A percentile compares a stretch with the other conserved stretches of the same genome.
Evolutionary conservation across 2,797 vertebrate genomes (phyloP).

Genomic region (Helarctos malayanus): DNA sequence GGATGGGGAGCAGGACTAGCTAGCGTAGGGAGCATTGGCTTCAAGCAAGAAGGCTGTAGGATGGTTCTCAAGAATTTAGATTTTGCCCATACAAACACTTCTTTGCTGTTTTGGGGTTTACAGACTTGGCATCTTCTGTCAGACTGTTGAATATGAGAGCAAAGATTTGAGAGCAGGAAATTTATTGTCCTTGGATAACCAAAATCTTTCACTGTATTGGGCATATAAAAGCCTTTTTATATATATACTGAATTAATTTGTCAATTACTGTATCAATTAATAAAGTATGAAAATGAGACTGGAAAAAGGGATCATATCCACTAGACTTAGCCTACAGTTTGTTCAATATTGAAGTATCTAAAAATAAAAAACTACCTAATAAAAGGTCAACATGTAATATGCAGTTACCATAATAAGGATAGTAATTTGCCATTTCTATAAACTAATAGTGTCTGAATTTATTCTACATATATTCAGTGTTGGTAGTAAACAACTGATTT

Average conservation of each 20-base stretch:
- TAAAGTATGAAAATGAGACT: neutral
- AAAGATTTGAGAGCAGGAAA: neutral
- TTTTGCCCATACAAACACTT: neutral
- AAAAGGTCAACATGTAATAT: neutral
- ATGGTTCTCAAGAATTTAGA: neutral
- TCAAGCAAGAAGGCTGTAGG: neutral
- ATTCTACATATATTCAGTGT: neutral
- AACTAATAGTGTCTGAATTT: neutral
- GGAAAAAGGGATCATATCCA: neutral
- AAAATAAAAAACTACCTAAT: neutral
- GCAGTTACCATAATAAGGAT: neutral
- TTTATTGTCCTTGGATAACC: neutral
- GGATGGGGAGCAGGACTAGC: neutral
- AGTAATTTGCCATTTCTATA: conserved; percentile 1
- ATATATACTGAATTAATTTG: neutral
- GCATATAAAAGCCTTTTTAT: neutral
- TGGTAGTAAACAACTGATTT: neutral
- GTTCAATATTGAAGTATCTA: neutral
- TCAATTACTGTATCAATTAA: conserved; percentile 8
- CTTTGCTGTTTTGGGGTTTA: neutral
- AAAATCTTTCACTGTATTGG: neutral
- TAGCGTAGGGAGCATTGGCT: neutral
- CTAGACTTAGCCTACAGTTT: neutral
- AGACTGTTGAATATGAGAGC: neutral
- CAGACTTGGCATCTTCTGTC: neutral